These are phyloP conservation scores for Coecobrya sp. DNA, from an alignment of 2,888 invertebrate species.

Conservation along the genomic window DNA sequence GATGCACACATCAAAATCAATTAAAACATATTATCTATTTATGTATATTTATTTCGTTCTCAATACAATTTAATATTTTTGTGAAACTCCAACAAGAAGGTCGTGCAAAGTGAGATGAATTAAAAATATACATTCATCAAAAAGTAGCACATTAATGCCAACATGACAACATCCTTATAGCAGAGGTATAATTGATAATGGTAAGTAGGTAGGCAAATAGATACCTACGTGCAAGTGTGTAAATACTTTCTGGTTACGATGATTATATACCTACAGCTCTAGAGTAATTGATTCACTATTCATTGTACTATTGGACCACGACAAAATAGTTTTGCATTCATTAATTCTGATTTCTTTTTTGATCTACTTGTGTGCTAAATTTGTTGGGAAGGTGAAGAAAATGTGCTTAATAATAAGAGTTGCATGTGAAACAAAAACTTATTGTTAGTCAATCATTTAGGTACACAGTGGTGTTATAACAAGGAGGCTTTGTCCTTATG, in stretches of 20 bases:
- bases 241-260: slow-evolving; percentile 23
- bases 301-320: neutral
- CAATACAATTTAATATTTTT: slow-evolving; percentile 39
- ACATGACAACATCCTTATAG: slow-evolving; percentile 1
- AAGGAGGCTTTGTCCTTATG: neutral
- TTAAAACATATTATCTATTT: slow-evolving; percentile 46
- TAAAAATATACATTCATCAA: slow-evolving; percentile 23
- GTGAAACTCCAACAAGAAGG: slow-evolving; percentile 33
- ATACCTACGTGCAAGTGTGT: neutral
- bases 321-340: slow-evolving; percentile 47
- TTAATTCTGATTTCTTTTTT: slow-evolving; percentile 56
- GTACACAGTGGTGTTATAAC: neutral
- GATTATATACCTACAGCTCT: slow-evolving; percentile 16
- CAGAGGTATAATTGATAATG: neutral
- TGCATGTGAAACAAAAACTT: slow-evolving; percentile 35
- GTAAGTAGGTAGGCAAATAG: neutral
- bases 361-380: slow-evolving; percentile 56
- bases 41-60: slow-evolving; percentile 44
- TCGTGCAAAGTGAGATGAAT: neutral
- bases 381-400: slow-evolving; percentile 46
- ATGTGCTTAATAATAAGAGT: slow-evolving; percentile 36
- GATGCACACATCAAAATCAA: slow-evolving; percentile 48
- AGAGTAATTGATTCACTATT: slow-evolving; percentile 49
- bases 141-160: neutral
- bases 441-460: slow-evolving; percentile 45